These are phyloP conservation scores for Cololabis saira DNA, from an alignment of 2,113 vertebrate genomes.

Conservation along the genomic window DNA sequence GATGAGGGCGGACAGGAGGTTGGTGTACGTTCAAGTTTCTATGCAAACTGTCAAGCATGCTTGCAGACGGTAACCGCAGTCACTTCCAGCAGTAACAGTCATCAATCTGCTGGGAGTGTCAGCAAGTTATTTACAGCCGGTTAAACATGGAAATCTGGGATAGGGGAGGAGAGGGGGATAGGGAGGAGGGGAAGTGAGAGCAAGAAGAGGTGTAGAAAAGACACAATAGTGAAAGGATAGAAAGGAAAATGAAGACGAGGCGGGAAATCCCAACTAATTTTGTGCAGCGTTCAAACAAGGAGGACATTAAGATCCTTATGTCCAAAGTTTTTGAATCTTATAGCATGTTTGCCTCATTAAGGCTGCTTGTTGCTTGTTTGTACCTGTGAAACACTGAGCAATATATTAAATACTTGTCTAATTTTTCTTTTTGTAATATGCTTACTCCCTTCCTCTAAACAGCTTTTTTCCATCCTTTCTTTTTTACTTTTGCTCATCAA, in stretches of 20 bases:
- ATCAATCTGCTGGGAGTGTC: slow-evolving; percentile 32
- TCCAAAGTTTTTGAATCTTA: slow-evolving; percentile 15
- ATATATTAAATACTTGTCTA: slow-evolving; percentile 23
- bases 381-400: slow-evolving; percentile 29
- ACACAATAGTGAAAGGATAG: slow-evolving; percentile 22
- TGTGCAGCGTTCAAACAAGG: slow-evolving; percentile 30
- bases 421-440: slow-evolving; percentile 5
- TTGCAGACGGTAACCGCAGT: neutral
- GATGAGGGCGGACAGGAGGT: slow-evolving; percentile 9
- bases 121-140: slow-evolving; percentile 30
- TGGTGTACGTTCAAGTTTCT: neutral
- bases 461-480: slow-evolving; percentile 12
- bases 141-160: slow-evolving; percentile 19
- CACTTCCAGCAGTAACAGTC: slow-evolving; percentile 26
- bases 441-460: neutral
- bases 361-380: slow-evolving; percentile 52
- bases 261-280: slow-evolving; percentile 18
- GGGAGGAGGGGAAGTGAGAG: neutral
- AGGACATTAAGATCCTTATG: slow-evolving; percentile 50
- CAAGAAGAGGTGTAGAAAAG: slow-evolving; percentile 6
- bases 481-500: slow-evolving; percentile 5
- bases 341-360: slow-evolving; percentile 1
- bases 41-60: neutral
- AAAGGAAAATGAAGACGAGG: slow-evolving; percentile 17
- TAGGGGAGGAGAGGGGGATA: neutral